Conservation (phyloP, 2,797 vertebrate species). For the Fratercula arctica region DNA sequence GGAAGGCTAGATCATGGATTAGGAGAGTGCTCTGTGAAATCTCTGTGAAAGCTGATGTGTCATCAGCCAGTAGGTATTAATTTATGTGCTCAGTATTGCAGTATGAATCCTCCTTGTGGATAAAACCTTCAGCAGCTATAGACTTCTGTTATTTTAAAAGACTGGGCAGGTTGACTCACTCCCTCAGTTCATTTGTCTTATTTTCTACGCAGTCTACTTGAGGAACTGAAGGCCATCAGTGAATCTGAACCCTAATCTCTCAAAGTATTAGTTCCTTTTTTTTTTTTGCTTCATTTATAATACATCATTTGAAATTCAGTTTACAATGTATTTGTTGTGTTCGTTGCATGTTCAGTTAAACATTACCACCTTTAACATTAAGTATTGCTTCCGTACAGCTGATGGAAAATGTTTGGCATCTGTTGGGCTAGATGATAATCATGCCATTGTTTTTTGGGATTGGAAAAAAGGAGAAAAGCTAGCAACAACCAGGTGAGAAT, state of each 20-base stretch:
- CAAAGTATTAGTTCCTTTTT: neutral
- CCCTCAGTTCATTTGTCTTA: neutral
- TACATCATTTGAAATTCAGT: neutral
- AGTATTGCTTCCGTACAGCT: slow-evolving; percentile 77
- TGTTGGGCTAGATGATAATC: slow-evolving; percentile 91
- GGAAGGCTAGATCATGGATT: neutral
- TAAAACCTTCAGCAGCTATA: neutral
- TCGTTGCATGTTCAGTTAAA: neutral
- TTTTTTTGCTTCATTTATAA: neutral
- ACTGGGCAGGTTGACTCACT: neutral
- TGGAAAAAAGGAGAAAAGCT: slow-evolving; percentile 97
- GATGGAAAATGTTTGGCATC: slow-evolving; percentile 95
- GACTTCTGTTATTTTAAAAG: neutral
- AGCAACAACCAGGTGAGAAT: slow-evolving; percentile 88
- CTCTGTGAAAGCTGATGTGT: neutral
- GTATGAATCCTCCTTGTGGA: neutral
- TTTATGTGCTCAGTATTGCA: neutral
- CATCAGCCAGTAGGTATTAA: neutral
- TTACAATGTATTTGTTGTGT: neutral
- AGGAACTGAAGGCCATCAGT: neutral
- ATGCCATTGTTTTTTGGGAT: slow-evolving; percentile 94
- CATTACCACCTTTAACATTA: slow-evolving; percentile 22
- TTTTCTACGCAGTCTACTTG: neutral
- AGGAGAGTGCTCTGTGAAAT: neutral
- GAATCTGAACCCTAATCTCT: neutral